These are phyloP conservation scores for Astreopora myriophthalma DNA, from an alignment of 64 coral and sea anemone genomes.

Conservation along the genomic window DNA sequence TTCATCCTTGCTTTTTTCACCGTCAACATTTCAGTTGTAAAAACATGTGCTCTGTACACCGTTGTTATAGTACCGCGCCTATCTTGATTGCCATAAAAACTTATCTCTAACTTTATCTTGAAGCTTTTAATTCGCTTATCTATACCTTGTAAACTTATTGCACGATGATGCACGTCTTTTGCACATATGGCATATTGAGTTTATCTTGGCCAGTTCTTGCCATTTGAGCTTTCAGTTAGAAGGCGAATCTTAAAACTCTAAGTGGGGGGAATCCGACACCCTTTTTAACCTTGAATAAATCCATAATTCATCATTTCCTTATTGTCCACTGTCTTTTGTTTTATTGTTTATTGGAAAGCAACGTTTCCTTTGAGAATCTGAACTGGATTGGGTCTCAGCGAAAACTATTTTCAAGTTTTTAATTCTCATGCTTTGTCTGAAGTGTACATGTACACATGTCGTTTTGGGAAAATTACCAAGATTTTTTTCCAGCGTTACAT, in stretches of 20 bases:
- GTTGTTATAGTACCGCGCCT: background rate
- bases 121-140: constrained; percentile 26
- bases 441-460: no score
- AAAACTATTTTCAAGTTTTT: no score
- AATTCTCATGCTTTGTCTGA: no score
- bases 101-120: constrained; percentile 19
- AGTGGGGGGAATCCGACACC: constrained; percentile 25
- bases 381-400: background rate
- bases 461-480: no score
- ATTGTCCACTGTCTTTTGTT: background rate
- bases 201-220: background rate
- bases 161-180: background rate
- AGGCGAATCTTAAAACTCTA: constrained; percentile 15
- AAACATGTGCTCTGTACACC: constrained; percentile 14
- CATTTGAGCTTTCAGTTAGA: constrained; percentile 26
- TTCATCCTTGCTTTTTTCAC: background rate
- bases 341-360: background rate
- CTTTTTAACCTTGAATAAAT: background rate
- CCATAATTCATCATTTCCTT: constrained; percentile 14
- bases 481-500: no score
- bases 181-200: constrained; percentile 26
- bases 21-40: background rate
- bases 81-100: background rate
- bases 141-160: background rate
- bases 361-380: background rate